Conservation (phyloP, 1,140 invertebrate species). For the Drosophila truncata region DNA sequence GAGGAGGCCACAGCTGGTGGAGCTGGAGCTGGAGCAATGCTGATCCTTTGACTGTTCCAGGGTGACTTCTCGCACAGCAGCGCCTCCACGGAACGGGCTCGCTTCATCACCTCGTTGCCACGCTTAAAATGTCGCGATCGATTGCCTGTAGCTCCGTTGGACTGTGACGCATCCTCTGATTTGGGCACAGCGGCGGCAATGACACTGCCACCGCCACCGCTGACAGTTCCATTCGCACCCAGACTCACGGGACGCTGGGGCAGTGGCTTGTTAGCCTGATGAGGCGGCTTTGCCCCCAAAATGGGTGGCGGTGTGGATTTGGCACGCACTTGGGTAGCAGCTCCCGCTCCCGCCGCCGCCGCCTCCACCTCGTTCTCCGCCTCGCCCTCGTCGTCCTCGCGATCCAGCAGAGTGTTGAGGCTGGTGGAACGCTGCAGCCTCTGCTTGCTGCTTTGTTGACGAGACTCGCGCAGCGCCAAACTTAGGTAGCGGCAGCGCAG, state of each 20-base stretch:
- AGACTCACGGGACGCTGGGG: slow-evolving; percentile 45
- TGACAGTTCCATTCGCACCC: slow-evolving; percentile 32
- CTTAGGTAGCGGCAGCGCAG: slow-evolving; percentile 94
- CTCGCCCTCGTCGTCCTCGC: slow-evolving; percentile 85
- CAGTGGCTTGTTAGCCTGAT: slow-evolving; percentile 24
- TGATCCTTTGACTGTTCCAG: slow-evolving; percentile 67
- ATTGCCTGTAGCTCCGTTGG: slow-evolving; percentile 14
- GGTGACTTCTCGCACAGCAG: slow-evolving; percentile 88
- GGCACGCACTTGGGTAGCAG: slow-evolving; percentile 30
- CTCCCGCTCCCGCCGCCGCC: slow-evolving; percentile 7
- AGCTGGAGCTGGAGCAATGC: slow-evolving; percentile 20
- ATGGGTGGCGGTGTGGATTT: slow-evolving; percentile 58
- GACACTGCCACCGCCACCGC: not conserved
- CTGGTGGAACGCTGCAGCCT: slow-evolving; percentile 91
- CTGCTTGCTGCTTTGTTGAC: slow-evolving; percentile 88
- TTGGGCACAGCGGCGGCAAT: slow-evolving; percentile 16
- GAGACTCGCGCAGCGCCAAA: slow-evolving; percentile 90
- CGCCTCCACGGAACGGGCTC: slow-evolving; percentile 94
- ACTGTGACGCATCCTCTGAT: slow-evolving; percentile 17
- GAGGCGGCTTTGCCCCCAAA: slow-evolving; percentile 59
- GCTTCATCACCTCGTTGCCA: slow-evolving; percentile 87
- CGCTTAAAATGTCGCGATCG: slow-evolving; percentile 82
- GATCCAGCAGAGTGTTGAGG: slow-evolving; percentile 93
- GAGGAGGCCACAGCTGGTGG: slow-evolving; percentile 49
- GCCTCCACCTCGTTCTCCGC: slow-evolving; percentile 32